phyloP scores from a whole-genome alignment of 2,113 vertebrate species.

The Mus spicilegus region DNA sequence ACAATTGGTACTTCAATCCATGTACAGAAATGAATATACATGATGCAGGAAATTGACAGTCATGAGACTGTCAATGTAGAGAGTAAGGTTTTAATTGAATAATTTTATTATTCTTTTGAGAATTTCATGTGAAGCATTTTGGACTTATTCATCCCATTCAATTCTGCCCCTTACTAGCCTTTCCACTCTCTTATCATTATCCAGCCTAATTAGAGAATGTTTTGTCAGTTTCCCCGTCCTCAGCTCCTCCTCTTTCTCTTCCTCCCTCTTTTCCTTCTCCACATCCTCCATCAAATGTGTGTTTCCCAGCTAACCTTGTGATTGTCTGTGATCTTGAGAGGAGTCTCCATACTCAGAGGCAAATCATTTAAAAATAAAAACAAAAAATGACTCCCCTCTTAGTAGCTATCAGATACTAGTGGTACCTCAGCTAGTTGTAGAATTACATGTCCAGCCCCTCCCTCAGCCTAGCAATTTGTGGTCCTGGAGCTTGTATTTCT shows the following conservation, averaged over 20 bases:
- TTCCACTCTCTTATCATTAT: background rate
- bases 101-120: background rate
- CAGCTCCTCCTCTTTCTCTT: background rate
- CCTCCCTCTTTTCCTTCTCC: background rate
- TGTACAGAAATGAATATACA: background rate
- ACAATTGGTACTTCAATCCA: background rate
- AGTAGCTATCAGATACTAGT: background rate
- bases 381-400: background rate
- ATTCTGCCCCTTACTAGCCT: background rate
- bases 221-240: too few relatives aligned
- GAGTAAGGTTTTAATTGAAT: rapidly evolving
- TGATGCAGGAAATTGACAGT: background rate
- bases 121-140: background rate
- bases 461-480: background rate
- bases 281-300: background rate
- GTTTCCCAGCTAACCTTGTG: background rate
- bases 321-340: background rate
- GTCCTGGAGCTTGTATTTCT: background rate
- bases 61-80: background rate
- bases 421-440: too few relatives aligned
- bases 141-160: background rate
- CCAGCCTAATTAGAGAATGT: background rate
- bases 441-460: background rate
- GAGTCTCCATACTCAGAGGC: background rate
- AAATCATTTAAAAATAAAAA: background rate